phyloP scores from a whole-genome alignment of 2,113 vertebrate species.

The Lasiurus borealis region DNA sequence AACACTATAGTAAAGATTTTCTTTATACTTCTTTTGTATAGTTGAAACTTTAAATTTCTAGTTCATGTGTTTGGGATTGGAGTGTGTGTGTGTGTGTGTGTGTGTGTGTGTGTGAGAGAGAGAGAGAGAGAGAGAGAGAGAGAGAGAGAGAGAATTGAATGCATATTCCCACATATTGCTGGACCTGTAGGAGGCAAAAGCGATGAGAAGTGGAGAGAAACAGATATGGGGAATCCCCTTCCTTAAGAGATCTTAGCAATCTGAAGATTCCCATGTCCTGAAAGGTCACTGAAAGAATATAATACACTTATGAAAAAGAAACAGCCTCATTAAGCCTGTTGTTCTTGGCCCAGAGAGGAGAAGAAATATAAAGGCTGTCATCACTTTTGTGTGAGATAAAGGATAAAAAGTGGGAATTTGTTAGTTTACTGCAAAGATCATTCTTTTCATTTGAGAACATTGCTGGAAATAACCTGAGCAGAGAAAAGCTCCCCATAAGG shows the following conservation, averaged over 20 bases:
- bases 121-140: neutral
- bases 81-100: neutral
- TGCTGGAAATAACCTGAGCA: conserved; percentile 89
- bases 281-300: conserved; percentile 86
- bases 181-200: neutral
- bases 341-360: conserved; percentile 85
- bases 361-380: conserved; percentile 88
- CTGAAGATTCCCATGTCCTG: conserved; percentile 84
- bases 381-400: conserved; percentile 83
- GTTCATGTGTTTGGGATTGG: neutral
- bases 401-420: conserved; percentile 87
- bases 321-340: conserved; percentile 86
- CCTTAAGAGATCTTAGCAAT: conserved; percentile 78
- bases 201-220: neutral
- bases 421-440: conserved; percentile 86
- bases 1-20: neutral
- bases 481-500: conserved; percentile 87
- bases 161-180: neutral
- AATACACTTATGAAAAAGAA: conserved; percentile 86
- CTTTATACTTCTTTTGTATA: neutral
- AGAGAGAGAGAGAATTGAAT: neutral
- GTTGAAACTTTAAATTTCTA: neutral
- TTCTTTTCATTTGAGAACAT: conserved; percentile 88
- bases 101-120: neutral
- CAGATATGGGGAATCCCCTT: conserved; percentile 23